These are phyloP conservation scores for Amphipoea lucens DNA, from an alignment of 2,888 invertebrate genomes.

Conservation along the genomic window DNA sequence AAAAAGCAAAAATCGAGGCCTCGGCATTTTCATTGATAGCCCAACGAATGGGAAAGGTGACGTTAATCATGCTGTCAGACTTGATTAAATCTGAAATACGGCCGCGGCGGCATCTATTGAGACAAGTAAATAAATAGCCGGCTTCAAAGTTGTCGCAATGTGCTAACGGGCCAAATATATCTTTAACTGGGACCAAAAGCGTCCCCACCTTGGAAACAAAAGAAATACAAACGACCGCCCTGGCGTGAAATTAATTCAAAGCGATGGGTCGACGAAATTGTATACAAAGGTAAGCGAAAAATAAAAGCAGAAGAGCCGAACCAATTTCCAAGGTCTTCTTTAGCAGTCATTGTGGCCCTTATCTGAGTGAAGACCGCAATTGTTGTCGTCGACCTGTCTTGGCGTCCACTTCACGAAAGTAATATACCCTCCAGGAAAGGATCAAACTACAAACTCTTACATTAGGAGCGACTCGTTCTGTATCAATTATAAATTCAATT, in stretches of 20 bases:
- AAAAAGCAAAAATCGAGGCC: slow-evolving; percentile 73
- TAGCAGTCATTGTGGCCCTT: slow-evolving; percentile 75
- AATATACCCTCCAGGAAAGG: slow-evolving; percentile 30
- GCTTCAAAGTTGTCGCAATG: slow-evolving; percentile 85
- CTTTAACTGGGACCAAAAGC: slow-evolving; percentile 81
- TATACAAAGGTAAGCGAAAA: slow-evolving; percentile 86
- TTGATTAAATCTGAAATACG: slow-evolving; percentile 88
- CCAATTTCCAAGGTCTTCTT: slow-evolving; percentile 83
- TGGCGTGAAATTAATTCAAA: slow-evolving; percentile 87
- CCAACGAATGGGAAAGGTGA: slow-evolving; percentile 80
- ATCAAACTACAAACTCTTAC: slow-evolving; percentile 38
- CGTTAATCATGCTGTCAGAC: slow-evolving; percentile 86
- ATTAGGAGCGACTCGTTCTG: slow-evolving; percentile 29
- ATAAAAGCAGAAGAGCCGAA: slow-evolving; percentile 83
- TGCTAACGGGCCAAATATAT: slow-evolving; percentile 87
- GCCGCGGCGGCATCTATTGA: slow-evolving; percentile 83
- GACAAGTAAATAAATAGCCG: slow-evolving; percentile 86
- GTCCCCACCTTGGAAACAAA: slow-evolving; percentile 83
- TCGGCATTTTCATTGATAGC: slow-evolving; percentile 78
- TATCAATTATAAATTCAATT: slow-evolving; percentile 51
- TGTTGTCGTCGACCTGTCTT: slow-evolving; percentile 79
- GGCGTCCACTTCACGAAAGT: slow-evolving; percentile 68
- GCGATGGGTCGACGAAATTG: slow-evolving; percentile 85
- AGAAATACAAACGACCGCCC: slow-evolving; percentile 85
- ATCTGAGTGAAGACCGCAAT: slow-evolving; percentile 74